Evolutionary conservation across 2,113 vertebrate genomes (phyloP).

Genomic region (Alethe diademata): DNA sequence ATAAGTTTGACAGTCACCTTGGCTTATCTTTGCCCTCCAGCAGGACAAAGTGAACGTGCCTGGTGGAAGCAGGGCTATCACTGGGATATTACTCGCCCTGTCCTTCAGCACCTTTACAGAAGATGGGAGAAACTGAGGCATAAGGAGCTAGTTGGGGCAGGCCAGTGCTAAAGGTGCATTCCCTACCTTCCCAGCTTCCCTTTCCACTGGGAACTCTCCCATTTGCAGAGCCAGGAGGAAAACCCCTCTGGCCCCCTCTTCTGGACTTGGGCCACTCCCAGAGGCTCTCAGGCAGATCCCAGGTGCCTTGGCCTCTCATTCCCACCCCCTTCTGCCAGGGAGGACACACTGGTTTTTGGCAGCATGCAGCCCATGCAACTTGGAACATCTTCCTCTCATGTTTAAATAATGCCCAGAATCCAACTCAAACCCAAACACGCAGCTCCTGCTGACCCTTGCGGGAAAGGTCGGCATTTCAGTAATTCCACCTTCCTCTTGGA

Average conservation of each 20-base stretch:
- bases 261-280: background rate
- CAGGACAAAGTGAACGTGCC: background rate
- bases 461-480: conserved; percentile 58
- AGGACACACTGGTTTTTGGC: background rate
- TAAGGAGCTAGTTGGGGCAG: background rate
- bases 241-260: background rate
- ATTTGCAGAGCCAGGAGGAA: background rate
- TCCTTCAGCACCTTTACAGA: background rate
- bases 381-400: background rate
- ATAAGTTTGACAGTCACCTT: conserved; percentile 34
- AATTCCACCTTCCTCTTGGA: conserved; percentile 71
- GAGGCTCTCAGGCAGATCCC: background rate
- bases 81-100: background rate
- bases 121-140: background rate
- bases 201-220: background rate
- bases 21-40: conserved; percentile 13
- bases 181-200: background rate
- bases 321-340: background rate
- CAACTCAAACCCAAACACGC: conserved; percentile 14
- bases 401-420: conserved; percentile 28
- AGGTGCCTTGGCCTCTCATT: background rate
- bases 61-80: background rate
- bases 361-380: background rate
- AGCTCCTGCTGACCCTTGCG: conserved; percentile 5
- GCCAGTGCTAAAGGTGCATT: background rate